Evolutionary conservation across 1,140 invertebrate species (phyloP).

Genomic region (Samia ricini): DNA sequence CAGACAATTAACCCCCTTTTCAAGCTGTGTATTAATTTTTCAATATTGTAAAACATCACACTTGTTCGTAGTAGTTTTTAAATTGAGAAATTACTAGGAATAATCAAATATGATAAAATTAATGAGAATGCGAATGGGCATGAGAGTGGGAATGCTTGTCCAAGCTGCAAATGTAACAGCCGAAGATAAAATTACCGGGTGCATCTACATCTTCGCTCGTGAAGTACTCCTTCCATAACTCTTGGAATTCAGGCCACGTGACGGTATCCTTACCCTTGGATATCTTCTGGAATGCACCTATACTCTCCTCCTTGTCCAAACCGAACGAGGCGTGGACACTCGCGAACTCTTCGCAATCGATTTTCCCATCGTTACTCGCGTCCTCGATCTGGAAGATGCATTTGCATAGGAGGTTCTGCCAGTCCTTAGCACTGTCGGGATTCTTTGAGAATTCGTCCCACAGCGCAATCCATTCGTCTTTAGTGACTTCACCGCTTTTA

Average conservation of each 20-base stretch:
- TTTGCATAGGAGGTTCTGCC: conserved; percentile 88
- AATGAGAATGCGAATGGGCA: neutral
- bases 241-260: conserved; percentile 83
- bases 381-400: conserved; percentile 91
- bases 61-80: too few species aligned
- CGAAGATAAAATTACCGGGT: conserved; percentile 87
- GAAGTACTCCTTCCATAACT: conserved; percentile 89
- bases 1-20: neutral
- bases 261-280: conserved; percentile 82
- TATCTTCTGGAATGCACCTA: conserved; percentile 85
- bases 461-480: conserved; percentile 90
- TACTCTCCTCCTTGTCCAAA: conserved; percentile 81
- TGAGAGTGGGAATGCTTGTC: neutral
- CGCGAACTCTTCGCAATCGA: conserved; percentile 87
- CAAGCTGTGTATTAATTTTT: too few species aligned
- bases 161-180: conserved; percentile 34
- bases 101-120: neutral
- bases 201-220: conserved; percentile 83
- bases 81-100: too few species aligned
- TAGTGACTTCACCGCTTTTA: conserved; percentile 87
- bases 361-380: conserved; percentile 86
- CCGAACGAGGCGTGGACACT: conserved; percentile 86
- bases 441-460: conserved; percentile 88
- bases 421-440: conserved; percentile 83
- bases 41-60: neutral